Conservation (phyloP, 2,888 invertebrate species). For the Chalcis sispes region DNA sequence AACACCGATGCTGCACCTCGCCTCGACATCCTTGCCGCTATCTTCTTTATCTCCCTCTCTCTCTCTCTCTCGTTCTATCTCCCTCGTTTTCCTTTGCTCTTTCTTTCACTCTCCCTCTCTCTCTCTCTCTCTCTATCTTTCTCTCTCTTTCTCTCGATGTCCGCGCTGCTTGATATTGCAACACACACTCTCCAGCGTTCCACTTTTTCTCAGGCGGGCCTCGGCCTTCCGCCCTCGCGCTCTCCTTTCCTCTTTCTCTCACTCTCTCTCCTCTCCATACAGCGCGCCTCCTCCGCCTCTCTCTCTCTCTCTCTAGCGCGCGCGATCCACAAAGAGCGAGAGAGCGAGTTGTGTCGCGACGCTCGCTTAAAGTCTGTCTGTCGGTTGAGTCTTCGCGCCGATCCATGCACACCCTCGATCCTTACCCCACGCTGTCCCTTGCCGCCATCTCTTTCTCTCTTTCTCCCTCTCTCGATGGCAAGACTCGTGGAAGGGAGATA, state of each 20-base stretch:
- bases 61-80: neutral
- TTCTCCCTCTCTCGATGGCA: slow-evolving; percentile 43
- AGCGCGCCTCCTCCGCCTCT: neutral
- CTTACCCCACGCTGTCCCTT: slow-evolving; percentile 53
- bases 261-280: too few relatives aligned
- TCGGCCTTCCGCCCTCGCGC: neutral
- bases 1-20: slow-evolving; percentile 64
- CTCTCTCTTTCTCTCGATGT: slow-evolving; percentile 6
- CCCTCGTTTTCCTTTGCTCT: neutral
- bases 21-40: slow-evolving; percentile 61
- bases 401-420: slow-evolving; percentile 52
- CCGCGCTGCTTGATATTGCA: neutral
- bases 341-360: slow-evolving; percentile 58
- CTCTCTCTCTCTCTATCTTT: slow-evolving; percentile 4
- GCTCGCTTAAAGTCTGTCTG: slow-evolving; percentile 68
- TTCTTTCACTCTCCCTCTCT: neutral
- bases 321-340: slow-evolving; percentile 56
- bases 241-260: slow-evolving; percentile 10
- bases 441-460: slow-evolving; percentile 61
- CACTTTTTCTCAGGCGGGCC: neutral
- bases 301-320: slow-evolving; percentile 47
- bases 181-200: neutral
- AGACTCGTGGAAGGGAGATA: slow-evolving; percentile 9
- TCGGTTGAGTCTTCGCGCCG: slow-evolving; percentile 49
- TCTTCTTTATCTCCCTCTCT: slow-evolving; percentile 14